Evolutionary conservation across 2,888 invertebrate species (phyloP).

Genomic region (Lepidocyrtinus sp.): DNA sequence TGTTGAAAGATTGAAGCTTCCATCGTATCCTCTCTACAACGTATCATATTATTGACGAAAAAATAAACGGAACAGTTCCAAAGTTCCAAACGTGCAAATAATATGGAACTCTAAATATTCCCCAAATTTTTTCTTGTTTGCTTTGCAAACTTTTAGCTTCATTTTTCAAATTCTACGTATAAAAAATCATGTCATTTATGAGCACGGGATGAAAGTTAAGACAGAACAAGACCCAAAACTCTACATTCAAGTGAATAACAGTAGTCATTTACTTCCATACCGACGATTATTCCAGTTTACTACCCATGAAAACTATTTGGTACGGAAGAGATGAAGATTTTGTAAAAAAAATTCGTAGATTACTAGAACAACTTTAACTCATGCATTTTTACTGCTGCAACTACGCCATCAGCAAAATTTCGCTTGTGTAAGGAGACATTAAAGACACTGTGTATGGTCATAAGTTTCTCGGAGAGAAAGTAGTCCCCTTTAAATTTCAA

Average conservation of each 20-base stretch:
- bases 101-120: too few relatives aligned
- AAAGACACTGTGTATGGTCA: not conserved
- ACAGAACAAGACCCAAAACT: too few relatives aligned
- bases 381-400: conserved; percentile 13
- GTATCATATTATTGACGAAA: too few relatives aligned
- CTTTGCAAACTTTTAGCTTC: too few relatives aligned
- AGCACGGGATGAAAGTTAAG: too few relatives aligned
- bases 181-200: too few relatives aligned
- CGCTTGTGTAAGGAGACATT: not conserved
- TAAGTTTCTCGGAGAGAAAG: not conserved
- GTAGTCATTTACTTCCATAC: conserved; percentile 11
- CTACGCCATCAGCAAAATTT: not conserved
- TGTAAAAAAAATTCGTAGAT: conserved; percentile 1
- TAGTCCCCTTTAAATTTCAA: conserved; percentile 15
- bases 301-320: conserved; percentile 8
- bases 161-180: too few relatives aligned
- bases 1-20: too few relatives aligned
- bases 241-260: conserved; percentile 1
- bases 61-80: too few relatives aligned
- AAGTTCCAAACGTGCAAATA: too few relatives aligned
- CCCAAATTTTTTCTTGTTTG: too few relatives aligned
- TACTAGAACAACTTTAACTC: conserved; percentile 16
- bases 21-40: too few relatives aligned
- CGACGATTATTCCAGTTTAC: conserved; percentile 11
- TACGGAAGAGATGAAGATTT: not conserved